Base-by-base conservation (phyloP, 2,113 vertebrate species). In the Labeo rohita region DNA sequence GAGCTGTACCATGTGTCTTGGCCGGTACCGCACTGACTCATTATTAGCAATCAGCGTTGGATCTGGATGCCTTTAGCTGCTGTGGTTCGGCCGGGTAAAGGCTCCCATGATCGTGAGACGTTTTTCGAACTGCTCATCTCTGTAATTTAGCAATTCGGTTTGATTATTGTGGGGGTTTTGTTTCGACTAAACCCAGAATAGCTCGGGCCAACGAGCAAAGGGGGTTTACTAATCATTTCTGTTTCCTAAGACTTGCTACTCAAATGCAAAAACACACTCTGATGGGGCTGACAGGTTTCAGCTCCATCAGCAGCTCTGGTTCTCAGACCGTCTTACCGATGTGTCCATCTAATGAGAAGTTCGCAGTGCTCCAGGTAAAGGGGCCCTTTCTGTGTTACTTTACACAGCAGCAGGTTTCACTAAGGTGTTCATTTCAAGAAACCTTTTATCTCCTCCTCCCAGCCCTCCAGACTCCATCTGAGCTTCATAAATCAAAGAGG, bases 121-220 rank as follows among this genome's bases (percentile, higher is more conserved):
- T 80, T 80, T 79, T 79, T 79, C 54, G 73, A 68, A 11, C 65
- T 72, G 83, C 87, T 84, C 90, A 89, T 90, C 87, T 91, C 90
- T 92, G 91, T 88, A 85, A 88, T 86, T 87, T 85, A 76, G 75
- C 63, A 80, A 76, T 87, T 88, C 45, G 90, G 86, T 88, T 87
- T 85, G 85, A 88, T 86, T 85, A 88, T 86, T 81, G 85, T 85
- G 81, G 85, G 83, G 84, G 84, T 80, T 86, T 82, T 85, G 70
- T 70, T 87, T 86, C 84, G 84, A 76, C 56, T 23, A 11, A 8
- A 66, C 43, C 75, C 54, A 56, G 18, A 79, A 79, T 61, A 59
- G 52, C 54, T 79, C 11, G 9, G 73, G 47, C 21, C n/a, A 15
- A 50, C 45, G 86, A 47, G 73, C 52, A 73, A 70, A 80, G 77